Base-by-base conservation (phyloP, 2,113 vertebrate species). In the Apodemus sylvaticus region DNA sequence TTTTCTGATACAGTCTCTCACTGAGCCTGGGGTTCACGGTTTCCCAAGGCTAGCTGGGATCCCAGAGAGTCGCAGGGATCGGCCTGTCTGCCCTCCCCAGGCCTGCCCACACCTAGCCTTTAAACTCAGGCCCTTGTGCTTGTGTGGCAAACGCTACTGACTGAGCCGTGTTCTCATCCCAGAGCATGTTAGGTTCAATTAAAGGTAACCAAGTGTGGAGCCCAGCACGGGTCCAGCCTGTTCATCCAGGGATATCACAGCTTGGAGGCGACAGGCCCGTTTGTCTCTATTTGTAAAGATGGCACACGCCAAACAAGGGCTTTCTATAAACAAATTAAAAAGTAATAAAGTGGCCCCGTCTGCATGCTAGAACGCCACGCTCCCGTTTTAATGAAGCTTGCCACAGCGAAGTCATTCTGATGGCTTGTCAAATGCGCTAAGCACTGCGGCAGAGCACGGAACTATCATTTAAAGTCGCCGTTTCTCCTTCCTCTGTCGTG, bases 291-390 rank as follows among this genome's bases (percentile, higher is more conserved):
- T 97, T 96, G 96, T 94, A 82, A 93, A 97, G 96, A 94, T 64
- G 92, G 76, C 70, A 42, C 31, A 92, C 83, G 90, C 89, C 94
- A 89, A 96, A 89, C 93, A 92, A 19, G 81, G 86, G 81, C 81
- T 97, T 94, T 95, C 96, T 92, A 89, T 94, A 97, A 97, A 97
- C 97, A 97, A 92, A 97, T 97, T 96, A 97, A 96, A 97, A 95
- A 97, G 89, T 94, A 96, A 96, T 97, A 95, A 96, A 96, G 92
- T 97, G 96, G 92, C 92, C 94, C 97, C 94, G 93, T 97, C 95
- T 97, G 97, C 91, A 91, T 89, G 71, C 93, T 24, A 5, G 92
- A 92, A 53, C 22, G 2, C 60, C 0, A 5, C 6, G 51, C 79
- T 98, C 93, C 88, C 89, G 19, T 94, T 86, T 97, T 97, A 97